Conservation (phyloP, 2,113 vertebrate genomes). For the Oryzias javanicus region DNA sequence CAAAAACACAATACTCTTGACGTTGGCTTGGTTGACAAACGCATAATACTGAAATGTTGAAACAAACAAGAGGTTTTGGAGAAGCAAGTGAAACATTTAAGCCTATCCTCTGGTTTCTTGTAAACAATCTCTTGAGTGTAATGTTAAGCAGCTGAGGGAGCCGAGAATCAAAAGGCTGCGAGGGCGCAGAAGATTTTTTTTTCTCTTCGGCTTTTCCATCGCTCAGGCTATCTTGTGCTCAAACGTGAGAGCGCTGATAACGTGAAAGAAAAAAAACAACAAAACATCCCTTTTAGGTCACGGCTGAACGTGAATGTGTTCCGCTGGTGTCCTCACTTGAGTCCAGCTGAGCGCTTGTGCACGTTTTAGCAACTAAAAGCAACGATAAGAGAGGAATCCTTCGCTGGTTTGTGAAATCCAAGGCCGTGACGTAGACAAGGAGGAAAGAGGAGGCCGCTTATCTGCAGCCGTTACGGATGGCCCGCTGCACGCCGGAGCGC, state of each 20-base stretch:
- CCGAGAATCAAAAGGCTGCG: conserved; percentile 51
- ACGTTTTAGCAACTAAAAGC: conserved; percentile 34
- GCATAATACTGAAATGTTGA: conserved; percentile 73
- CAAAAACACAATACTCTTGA: conserved; percentile 51
- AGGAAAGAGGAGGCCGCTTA: conserved; percentile 35
- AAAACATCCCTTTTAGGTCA: conserved; percentile 72
- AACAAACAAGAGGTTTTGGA: conserved; percentile 12
- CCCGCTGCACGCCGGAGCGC: conserved; percentile 38
- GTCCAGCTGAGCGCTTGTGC: conserved; percentile 42
- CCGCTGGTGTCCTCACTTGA: conserved; percentile 28
- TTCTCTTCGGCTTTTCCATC: conserved; percentile 18
- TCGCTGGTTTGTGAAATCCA: conserved; percentile 37
- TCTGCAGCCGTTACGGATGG: conserved; percentile 53
- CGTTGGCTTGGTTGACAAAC: conserved; percentile 52
- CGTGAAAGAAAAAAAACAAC: conserved; percentile 39
- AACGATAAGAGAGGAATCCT: conserved; percentile 48
- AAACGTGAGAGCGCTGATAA: conserved; percentile 67
- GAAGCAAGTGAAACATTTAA: conserved; percentile 57
- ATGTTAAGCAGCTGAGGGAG: conserved; percentile 75
- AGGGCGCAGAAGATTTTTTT: conserved; percentile 14
- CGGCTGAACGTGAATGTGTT: conserved; percentile 18
- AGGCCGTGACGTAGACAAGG: conserved; percentile 37
- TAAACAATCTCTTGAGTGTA: conserved; percentile 78
- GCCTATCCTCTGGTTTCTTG: conserved; percentile 71
- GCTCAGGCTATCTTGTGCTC: conserved; percentile 53